Base-by-base conservation (phyloP, 2,797 vertebrate species). In the Geotrypetes seraphini region DNA sequence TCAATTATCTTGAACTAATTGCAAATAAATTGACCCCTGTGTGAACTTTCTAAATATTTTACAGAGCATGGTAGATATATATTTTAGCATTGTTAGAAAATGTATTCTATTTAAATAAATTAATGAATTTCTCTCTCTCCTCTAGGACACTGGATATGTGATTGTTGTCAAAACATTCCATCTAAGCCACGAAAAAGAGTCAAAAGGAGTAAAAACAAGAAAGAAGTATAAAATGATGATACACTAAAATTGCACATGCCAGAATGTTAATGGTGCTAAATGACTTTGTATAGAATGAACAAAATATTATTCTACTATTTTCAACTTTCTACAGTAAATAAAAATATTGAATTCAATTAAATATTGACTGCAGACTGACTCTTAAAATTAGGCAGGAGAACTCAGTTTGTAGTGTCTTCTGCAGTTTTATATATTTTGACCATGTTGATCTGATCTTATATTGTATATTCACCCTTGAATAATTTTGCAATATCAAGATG, bases 61-160 rank as follows among this genome's bases (percentile, higher is more conserved):
- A n/a, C n/a, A n/a, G n/a, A n/a, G n/a, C n/a, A n/a, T n/a, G n/a
- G n/a, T n/a, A n/a, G n/a, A n/a, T n/a, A n/a, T n/a, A n/a, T n/a
- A n/a, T n/a, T n/a, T n/a, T n/a, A n/a, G n/a, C n/a, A n/a, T n/a
- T n/a, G n/a, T n/a, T n/a, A n/a, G n/a, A n/a, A n/a, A n/a, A n/a
- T n/a, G n/a, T n/a, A n/a, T n/a, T n/a, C n/a, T n/a, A n/a, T n/a
- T n/a, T n/a, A n/a, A n/a, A n/a, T n/a, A n/a, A n/a, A n/a, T n/a
- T n/a, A n/a, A n/a, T n/a, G n/a, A n/a, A n/a, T 17, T 11, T 15
- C 64, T 53, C 72, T 79, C 69, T 38, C 50, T 56, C 73, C 69
- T 46, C 43, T 79, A 99, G 96, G 96, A 69, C 86, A 84, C 71
- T 99, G 96, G 96, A 86, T 96, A 49, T 98, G 95, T 81, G 89